These are phyloP conservation scores for Caenorhabditis panamensis DNA, from an alignment of 2,888 invertebrate genomes.

Conservation along the genomic window DNA sequence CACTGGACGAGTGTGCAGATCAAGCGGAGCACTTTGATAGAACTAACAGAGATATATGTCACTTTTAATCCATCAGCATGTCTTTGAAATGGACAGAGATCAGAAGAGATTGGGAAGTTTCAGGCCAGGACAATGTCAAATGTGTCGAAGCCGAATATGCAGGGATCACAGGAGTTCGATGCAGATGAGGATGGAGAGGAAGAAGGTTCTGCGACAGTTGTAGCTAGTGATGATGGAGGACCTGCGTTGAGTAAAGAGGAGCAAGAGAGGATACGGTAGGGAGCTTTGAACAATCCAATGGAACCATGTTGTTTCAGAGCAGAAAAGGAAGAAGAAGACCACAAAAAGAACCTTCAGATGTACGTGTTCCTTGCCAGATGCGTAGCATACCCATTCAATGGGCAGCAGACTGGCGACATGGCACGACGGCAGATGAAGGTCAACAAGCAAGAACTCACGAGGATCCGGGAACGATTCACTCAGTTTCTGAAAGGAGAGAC, in stretches of 20 bases:
- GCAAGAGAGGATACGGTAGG: slow-evolving; percentile 77
- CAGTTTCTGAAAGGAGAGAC: slow-evolving; percentile 97
- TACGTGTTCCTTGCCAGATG: slow-evolving; percentile 97
- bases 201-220: slow-evolving; percentile 60
- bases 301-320: slow-evolving; percentile 85
- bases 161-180: slow-evolving; percentile 79
- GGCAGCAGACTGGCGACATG: slow-evolving; percentile 95
- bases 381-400: slow-evolving; percentile 96
- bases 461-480: slow-evolving; percentile 75
- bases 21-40: not conserved
- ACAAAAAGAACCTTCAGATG: slow-evolving; percentile 93
- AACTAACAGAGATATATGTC: slow-evolving; percentile 6
- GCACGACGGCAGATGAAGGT: slow-evolving; percentile 94
- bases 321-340: slow-evolving; percentile 95
- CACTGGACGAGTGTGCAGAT: slow-evolving; percentile 3
- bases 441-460: slow-evolving; percentile 89
- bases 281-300: not conserved
- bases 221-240: slow-evolving; percentile 50
- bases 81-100: not conserved
- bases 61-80: slow-evolving; percentile 17
- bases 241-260: slow-evolving; percentile 77
- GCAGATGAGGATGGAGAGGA: slow-evolving; percentile 75
- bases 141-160: slow-evolving; percentile 69
- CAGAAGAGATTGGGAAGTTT: slow-evolving; percentile 9
- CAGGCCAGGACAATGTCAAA: slow-evolving; percentile 67